Base-by-base conservation (phyloP, 2,888 invertebrate species). In the Hypselothyrea guttata region DNA sequence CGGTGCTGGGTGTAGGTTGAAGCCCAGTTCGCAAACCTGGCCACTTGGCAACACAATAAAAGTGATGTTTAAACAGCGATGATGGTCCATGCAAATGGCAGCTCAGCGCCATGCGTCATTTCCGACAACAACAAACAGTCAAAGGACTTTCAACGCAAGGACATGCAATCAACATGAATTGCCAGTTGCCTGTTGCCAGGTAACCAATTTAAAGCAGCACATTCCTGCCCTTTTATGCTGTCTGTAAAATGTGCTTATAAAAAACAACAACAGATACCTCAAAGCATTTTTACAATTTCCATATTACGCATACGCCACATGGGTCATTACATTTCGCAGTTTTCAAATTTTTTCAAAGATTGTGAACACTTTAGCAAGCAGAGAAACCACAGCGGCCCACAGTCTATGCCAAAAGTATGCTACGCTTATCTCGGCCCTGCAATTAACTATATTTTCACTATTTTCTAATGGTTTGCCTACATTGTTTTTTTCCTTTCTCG, bases 61-160 rank as follows among this genome's bases (percentile, higher is more conserved):
- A 65, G 46, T 28, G 57, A 67, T 61, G 56, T 63, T 67, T 63
- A 78, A 74, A 64, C 57, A 54, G 61, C 55, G 34, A 45, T 65
- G 46, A 56, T 60, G 48, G 52, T 46, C 47, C 68, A 71, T 64
- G 55, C 66, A 64, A 77, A 70, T 75, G 61, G 51, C 68, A 63
- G 64, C 76, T 60, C 40, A 48, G 77, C 51, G 71, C 64, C 64
- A 64, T 59, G 83, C 60, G 75, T 74, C 75, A 76, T 75, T 75
- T 71, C 49, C 41, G 53, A 42, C 35, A 33, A 44, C 18, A 18
- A 11, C 7, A 11, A 11, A 48, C 48, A 60, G 55, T 56, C 49
- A 68, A 56, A 81, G 61, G 71, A 42, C 42, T 35, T 22, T 22
- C 15, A 34, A 41, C 45, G 38, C 47, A 48, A 53, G 57, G 61